These are phyloP conservation scores for Siderastrea radians DNA, from an alignment of 92 coral and sea anemone species.

Conservation along the genomic window DNA sequence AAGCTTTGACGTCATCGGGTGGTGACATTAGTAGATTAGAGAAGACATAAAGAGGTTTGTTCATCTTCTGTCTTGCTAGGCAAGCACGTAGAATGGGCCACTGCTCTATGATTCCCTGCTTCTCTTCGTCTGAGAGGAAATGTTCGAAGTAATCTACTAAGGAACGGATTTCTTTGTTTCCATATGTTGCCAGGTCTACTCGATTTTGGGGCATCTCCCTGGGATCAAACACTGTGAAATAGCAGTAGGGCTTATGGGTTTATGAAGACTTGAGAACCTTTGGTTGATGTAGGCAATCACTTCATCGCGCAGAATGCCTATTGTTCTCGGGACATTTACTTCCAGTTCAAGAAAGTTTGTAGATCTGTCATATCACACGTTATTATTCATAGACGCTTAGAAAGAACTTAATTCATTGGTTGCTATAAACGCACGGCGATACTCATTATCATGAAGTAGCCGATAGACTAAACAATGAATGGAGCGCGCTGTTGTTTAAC, in stretches of 20 bases:
- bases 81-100: conserved; percentile 46
- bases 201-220: conserved; percentile 49
- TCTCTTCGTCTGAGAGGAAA: conserved; percentile 39
- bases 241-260: conserved; percentile 49
- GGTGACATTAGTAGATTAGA: conserved; percentile 40
- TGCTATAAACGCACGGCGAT: too few species aligned
- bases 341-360: too few species aligned
- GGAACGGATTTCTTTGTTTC: conserved; percentile 40
- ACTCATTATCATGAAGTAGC: too few species aligned
- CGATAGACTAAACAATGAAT: too few species aligned
- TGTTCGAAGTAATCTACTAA: conserved; percentile 45
- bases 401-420: too few species aligned
- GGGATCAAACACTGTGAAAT: conserved; percentile 49
- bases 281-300: conserved; percentile 23
- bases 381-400: too few species aligned
- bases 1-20: conserved; percentile 51
- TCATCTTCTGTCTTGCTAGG: conserved; percentile 42
- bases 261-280: conserved; percentile 40
- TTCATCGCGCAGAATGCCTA: too few species aligned
- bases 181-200: conserved; percentile 47
- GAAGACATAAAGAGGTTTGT: conserved; percentile 43
- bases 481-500: too few species aligned
- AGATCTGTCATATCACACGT: too few species aligned
- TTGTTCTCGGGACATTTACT: too few species aligned
- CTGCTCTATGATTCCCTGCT: conserved; percentile 44